Percentiles rank a stretch among this genome's conserved stretches.
Evolutionary conservation across 2,888 invertebrate genomes (phyloP).

Genomic region (Dynastes hyllus): DNA sequence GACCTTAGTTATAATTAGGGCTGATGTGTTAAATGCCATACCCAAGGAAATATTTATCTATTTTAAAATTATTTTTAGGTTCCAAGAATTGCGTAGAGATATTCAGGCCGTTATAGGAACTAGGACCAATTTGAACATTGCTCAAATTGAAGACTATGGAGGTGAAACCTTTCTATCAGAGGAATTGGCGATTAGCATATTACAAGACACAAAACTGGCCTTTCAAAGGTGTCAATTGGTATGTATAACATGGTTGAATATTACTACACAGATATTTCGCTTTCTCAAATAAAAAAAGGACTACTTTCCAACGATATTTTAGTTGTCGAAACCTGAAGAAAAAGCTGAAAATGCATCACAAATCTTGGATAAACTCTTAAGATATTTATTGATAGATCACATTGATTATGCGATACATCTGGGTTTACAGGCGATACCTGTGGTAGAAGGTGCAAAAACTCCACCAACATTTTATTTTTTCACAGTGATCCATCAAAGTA

Average conservation of each 20-base stretch:
- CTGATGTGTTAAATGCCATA: too few relatives aligned
- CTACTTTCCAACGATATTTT: conserved; percentile 57
- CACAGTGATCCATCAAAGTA: conserved; percentile 92
- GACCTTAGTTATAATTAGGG: too few relatives aligned
- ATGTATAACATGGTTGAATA: conserved; percentile 60
- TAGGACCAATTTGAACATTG: conserved; percentile 93
- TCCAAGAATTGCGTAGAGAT: conserved; percentile 94
- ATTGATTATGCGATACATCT: conserved; percentile 97
- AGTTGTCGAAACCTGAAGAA: conserved; percentile 87
- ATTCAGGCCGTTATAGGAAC: conserved; percentile 95
- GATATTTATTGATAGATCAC: conserved; percentile 91
- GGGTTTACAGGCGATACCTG: conserved; percentile 91
- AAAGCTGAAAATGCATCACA: conserved; percentile 84
- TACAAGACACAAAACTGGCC: conserved; percentile 93
- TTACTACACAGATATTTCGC: neutral
- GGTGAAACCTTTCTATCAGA: conserved; percentile 98
- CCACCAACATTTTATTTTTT: conserved; percentile 94
- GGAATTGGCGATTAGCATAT: conserved; percentile 91
- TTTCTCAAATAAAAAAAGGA: neutral
- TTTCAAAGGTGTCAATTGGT: conserved; percentile 91
- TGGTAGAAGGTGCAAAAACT: conserved; percentile 87
- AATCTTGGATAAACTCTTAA: conserved; percentile 88
- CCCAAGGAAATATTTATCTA: too few relatives aligned
- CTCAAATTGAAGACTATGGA: conserved; percentile 95
- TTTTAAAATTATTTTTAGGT: conserved; percentile 71